A percentile compares a stretch with the other conserved stretches of the same genome.
Evolutionary conservation across 1,140 invertebrate genomes (phyloP).

Genomic region (Drepana arcuata): DNA sequence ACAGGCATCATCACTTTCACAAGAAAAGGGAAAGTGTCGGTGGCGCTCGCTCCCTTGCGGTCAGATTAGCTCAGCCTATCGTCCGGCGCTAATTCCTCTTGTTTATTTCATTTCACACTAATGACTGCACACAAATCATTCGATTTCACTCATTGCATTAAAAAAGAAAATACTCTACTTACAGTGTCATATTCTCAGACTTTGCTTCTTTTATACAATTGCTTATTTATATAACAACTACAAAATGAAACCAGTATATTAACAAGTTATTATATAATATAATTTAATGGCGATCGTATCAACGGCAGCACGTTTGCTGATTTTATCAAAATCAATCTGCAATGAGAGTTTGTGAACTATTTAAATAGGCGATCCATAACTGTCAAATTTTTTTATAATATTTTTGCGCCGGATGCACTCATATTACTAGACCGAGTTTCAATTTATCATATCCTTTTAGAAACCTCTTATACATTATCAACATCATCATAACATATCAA

Average conservation of each 20-base stretch:
- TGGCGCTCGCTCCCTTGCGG: conserved; percentile 62
- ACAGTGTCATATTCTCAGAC: too few species aligned
- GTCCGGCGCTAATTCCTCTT: conserved; percentile 56
- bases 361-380: conserved; percentile 27
- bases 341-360: conserved; percentile 27
- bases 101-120: conserved; percentile 59
- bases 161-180: too few species aligned
- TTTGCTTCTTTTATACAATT: too few species aligned
- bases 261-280: conserved; percentile 31
- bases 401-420: too few species aligned
- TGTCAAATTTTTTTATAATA: conserved; percentile 33
- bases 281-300: conserved; percentile 36
- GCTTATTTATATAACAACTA: conserved; percentile 16
- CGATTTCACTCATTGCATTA: conserved; percentile 40
- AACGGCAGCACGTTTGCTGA: conserved; percentile 39
- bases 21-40: conserved; percentile 63
- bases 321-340: conserved; percentile 49
- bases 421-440: too few species aligned
- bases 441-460: too few species aligned
- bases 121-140: conserved; percentile 33
- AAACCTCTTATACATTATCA: conserved; percentile 29
- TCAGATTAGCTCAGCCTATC: conserved; percentile 49
- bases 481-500: conserved; percentile 10
- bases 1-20: conserved; percentile 67
- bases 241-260: conserved; percentile 14